Conservation (phyloP, 2,888 invertebrate species). For the Trilocha varians region DNA sequence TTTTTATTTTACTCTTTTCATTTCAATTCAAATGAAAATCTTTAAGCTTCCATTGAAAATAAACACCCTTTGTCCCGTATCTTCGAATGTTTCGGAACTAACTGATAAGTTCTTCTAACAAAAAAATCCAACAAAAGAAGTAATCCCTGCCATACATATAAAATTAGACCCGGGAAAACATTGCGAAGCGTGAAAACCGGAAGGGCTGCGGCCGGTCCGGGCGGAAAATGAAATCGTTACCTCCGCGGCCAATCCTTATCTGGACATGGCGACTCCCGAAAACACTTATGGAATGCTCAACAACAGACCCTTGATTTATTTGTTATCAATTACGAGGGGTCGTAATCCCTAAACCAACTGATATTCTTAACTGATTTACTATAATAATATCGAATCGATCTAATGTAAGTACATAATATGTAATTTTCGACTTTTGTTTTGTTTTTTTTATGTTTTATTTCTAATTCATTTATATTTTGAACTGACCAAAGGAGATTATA, state of each 20-base stretch:
- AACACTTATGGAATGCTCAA: constrained; percentile 28
- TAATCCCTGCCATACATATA: neutral
- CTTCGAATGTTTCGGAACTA: neutral
- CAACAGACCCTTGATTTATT: constrained; percentile 22
- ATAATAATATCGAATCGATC: neutral
- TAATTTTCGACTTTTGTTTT: too few relatives aligned
- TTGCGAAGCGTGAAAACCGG: constrained; percentile 12
- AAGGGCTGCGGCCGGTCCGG: constrained; percentile 15
- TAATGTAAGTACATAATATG: too few relatives aligned
- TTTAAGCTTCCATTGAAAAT: neutral
- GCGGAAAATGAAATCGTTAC: constrained; percentile 56
- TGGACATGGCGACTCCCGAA: constrained; percentile 18
- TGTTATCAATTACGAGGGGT: neutral
- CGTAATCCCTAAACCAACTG: neutral
- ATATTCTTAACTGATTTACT: neutral
- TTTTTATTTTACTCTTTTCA: neutral
- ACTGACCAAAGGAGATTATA: too few relatives aligned
- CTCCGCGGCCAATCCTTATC: constrained; percentile 30
- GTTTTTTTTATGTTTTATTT: too few relatives aligned
- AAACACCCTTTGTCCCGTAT: too few relatives aligned
- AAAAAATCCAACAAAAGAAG: neutral
- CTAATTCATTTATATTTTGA: too few relatives aligned
- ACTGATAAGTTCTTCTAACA: neutral
- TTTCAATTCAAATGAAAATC: neutral
- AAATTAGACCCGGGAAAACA: constrained; percentile 4